Evolutionary conservation across 2,888 invertebrate species (phyloP), one percentile per base, ranked within the genome.

Genomic region (Trissolcus japonicus): DNA sequence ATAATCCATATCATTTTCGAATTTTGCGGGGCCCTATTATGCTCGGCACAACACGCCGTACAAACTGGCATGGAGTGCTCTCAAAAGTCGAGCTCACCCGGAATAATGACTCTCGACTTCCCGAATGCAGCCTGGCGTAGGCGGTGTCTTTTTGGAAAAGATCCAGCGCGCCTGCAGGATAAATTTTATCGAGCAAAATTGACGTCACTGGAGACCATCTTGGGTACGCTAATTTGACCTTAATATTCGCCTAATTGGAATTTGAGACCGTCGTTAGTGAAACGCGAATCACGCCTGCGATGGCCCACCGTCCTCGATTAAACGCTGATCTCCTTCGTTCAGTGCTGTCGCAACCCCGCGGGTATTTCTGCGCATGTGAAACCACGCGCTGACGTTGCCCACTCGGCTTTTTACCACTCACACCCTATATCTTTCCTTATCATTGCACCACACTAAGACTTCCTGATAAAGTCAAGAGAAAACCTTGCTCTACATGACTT

Each of bases 231-330:
- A 83, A 85, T 82, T 84, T 79, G 62, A 76, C 72, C 77, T 83
- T 83, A 82, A 85, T 82, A 83, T 82, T 74, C 80, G 80, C 79
- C 81, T 82, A 83, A 85, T 81, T 82, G 83, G 76, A 84, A 84
- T 84, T 84, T 82, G 81, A 84, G 63, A 59, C 77, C 67, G 72
- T 79, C 35, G 19, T 43, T 43, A 60, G 57, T 56, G 76, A 79
- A 81, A 82, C 76, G 81, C 69, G 80, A 74, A 78, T 73, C 72
- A 65, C 68, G 56, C 13, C 60, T 62, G 55, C 54, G 19, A 57
- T 46, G 46, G 65, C 68, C 57, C 66, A 61, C 62, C 25, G 35
- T 59, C 76, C 76, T 75, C 78, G 74, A 76, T 71, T 73, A 73
- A 60, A 54, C 19, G 54, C 46, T 51, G 60, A 65, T 50, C 63